Evolutionary conservation across 2,888 invertebrate species (phyloP), one percentile per base, ranked within the genome.

Genomic region (Cantharis rufa): DNA sequence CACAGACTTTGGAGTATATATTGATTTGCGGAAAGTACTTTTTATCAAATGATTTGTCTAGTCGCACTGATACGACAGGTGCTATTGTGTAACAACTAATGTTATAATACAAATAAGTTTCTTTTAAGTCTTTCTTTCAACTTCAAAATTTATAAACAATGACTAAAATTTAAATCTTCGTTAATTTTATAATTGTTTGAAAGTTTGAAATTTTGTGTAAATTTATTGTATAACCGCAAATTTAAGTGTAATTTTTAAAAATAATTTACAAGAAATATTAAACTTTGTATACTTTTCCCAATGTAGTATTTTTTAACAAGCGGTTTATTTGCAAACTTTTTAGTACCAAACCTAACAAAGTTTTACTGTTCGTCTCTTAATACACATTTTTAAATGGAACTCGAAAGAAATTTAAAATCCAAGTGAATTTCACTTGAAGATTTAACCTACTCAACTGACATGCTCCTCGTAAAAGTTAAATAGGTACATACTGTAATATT

Each of bases 351-450:
- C n/a, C n/a, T 64, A 48, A 24, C 9, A n/a, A 61, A 48, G 66
- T 72, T 72, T 72, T 72, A 72, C 66, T 66, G 32, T 64, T 68
- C 24, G 72, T 18, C 61, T 68, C 68, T 66, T 69, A 69, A 48
- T 48, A 48, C 48, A n/a, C 48, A 48, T 48, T 48, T 48, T 48
- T 48, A 48, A 48, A 48, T 48, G 48, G 48, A 48, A 48, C 48
- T 48, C 1, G n/a, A 48, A 48, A 48, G n/a, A 48, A 48, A 48
- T n/a, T 48, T 48, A 48, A 48, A 48, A 48, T 48, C 62, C 68
- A 28, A 13, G 69, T 62, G 62, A 73, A 73, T 73, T 73, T 69
- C 16, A n/a, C 69, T 69, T 18, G 15, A 27, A 69, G 69, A 15
- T 28, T 48, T 21, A 10, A 68, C n/a, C 18, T 62, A 62, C 69